phyloP scores from a whole-genome alignment of 2,888 invertebrate genomes.

The Orthosia gothica region DNA sequence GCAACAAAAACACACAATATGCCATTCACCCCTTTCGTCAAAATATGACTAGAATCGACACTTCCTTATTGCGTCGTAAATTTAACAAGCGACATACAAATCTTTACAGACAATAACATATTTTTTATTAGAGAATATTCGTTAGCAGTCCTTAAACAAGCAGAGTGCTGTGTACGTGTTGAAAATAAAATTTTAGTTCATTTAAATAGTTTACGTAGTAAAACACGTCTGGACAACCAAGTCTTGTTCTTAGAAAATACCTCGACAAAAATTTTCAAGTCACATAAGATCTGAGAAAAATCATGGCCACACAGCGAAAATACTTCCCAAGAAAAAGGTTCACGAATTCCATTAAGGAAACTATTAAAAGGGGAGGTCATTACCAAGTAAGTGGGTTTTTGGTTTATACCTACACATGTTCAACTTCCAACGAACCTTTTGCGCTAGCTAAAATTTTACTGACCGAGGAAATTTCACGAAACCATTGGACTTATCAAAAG shows the following conservation, averaged over 20 bases:
- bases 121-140: slow-evolving; percentile 73
- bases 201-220: slow-evolving; percentile 61
- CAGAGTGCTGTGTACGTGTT: slow-evolving; percentile 67
- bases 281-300: slow-evolving; percentile 51
- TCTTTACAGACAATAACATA: slow-evolving; percentile 72
- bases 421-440: slow-evolving; percentile 37
- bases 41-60: slow-evolving; percentile 86
- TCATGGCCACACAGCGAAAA: slow-evolving; percentile 56
- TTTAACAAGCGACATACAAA: slow-evolving; percentile 82
- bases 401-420: slow-evolving; percentile 53
- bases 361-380: slow-evolving; percentile 61
- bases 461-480: slow-evolving; percentile 37
- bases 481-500: slow-evolving; percentile 32
- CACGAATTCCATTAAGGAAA: slow-evolving; percentile 61
- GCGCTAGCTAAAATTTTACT: slow-evolving; percentile 52
- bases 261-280: slow-evolving; percentile 37
- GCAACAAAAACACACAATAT: slow-evolving; percentile 85
- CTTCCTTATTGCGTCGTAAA: slow-evolving; percentile 91
- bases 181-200: slow-evolving; percentile 61
- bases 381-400: slow-evolving; percentile 65
- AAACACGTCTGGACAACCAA: slow-evolving; percentile 37
- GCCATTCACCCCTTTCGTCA: slow-evolving; percentile 90
- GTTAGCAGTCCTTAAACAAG: slow-evolving; percentile 65
- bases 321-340: slow-evolving; percentile 54
- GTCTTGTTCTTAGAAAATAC: slow-evolving; percentile 48